These are phyloP conservation scores for Megalops atlanticus DNA, from an alignment of 2,113 vertebrate species.

Conservation along the genomic window DNA sequence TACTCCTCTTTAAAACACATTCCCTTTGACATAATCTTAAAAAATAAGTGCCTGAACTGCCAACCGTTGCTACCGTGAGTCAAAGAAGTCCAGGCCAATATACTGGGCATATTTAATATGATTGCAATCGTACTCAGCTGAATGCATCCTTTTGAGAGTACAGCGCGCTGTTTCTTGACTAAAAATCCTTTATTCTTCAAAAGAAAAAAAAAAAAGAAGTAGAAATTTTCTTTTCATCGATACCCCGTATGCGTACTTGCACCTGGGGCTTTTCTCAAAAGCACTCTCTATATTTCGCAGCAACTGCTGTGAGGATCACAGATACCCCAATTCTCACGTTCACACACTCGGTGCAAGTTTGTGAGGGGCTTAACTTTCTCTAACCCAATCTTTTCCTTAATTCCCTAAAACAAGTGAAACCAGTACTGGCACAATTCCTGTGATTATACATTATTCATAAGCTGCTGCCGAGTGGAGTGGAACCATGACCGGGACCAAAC, in stretches of 20 bases:
- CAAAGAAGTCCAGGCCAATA: constrained; percentile 55
- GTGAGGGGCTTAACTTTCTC: neutral
- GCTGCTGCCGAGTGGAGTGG: neutral
- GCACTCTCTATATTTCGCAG: neutral
- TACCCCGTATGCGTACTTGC: constrained; percentile 45
- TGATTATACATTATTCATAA: neutral
- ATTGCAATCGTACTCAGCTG: constrained; percentile 60
- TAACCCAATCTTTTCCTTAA: neutral
- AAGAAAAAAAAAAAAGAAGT: constrained; percentile 25
- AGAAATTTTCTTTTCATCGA: constrained; percentile 15
- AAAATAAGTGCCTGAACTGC: constrained; percentile 61
- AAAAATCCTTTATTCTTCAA: constrained; percentile 49
- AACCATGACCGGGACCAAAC: neutral
- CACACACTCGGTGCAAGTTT: neutral
- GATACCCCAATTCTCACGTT: neutral
- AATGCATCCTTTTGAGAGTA: constrained; percentile 51
- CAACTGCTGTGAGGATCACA: neutral
- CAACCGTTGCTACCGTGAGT: constrained; percentile 62
- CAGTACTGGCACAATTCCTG: neutral
- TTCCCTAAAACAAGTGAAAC: neutral
- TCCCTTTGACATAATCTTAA: constrained; percentile 49
- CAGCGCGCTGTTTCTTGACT: constrained; percentile 31
- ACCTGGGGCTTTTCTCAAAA: constrained; percentile 58
- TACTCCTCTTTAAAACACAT: constrained; percentile 56
- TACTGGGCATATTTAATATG: constrained; percentile 69